A percentile compares a stretch with the other conserved stretches of the same genome.
Evolutionary conservation across 2,113 vertebrate genomes (phyloP).

Genomic region (Meriones unguiculatus): DNA sequence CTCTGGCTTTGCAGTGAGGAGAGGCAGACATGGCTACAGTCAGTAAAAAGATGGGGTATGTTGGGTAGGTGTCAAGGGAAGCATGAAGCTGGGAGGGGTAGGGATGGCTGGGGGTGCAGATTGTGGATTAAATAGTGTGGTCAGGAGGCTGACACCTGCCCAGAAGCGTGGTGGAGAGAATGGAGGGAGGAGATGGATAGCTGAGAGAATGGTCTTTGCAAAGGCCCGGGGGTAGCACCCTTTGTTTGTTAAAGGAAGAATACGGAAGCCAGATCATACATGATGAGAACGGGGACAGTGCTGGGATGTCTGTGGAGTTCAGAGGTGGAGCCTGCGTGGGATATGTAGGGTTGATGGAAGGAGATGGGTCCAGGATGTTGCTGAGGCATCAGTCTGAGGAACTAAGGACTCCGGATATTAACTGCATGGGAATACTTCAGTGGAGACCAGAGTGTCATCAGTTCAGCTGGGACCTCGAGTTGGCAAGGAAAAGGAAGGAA

Average conservation of each 20-base stretch:
- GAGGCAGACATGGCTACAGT: not conserved
- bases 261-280: not conserved
- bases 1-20: not conserved
- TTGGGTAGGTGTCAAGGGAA: not conserved
- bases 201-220: not conserved
- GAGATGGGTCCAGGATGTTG: too few species aligned
- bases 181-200: not conserved
- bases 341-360: not conserved
- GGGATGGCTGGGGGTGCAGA: not conserved
- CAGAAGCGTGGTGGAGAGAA: not conserved
- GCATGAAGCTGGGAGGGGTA: not conserved
- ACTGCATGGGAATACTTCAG: rapidly evolving
- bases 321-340: not conserved
- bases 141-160: not conserved
- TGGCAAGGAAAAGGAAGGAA: not conserved
- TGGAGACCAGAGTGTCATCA: too few species aligned
- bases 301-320: not conserved
- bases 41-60: not conserved
- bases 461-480: not conserved
- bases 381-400: not conserved
- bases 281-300: not conserved
- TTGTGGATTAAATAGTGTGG: not conserved
- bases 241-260: not conserved
- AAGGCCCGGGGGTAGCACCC: not conserved
- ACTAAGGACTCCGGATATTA: not conserved